phyloP scores from a whole-genome alignment of 2,113 vertebrate genomes.

The Heteronetta atricapilla region DNA sequence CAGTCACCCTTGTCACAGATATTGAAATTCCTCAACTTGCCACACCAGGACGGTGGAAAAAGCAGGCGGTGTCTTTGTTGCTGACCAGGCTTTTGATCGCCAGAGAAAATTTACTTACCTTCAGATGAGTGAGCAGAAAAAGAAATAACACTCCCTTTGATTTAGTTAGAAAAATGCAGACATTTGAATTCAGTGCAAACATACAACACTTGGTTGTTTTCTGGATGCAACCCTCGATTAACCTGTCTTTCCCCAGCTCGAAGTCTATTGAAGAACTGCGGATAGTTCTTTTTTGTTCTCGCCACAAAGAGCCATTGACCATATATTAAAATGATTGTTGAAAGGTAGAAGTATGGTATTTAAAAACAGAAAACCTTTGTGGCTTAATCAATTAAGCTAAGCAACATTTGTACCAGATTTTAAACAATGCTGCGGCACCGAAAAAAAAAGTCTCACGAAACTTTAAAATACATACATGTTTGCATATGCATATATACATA shows the following conservation, averaged over 20 bases:
- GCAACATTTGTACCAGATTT: slow-evolving; percentile 74
- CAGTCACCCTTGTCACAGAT: slow-evolving; percentile 89
- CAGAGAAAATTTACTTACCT: slow-evolving; percentile 91
- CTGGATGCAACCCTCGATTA: slow-evolving; percentile 86
- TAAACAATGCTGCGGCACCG: slow-evolving; percentile 34
- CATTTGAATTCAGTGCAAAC: slow-evolving; percentile 90
- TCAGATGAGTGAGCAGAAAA: slow-evolving; percentile 91
- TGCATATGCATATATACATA: neutral
- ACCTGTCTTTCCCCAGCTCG: slow-evolving; percentile 86
- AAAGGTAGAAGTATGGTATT: slow-evolving; percentile 78
- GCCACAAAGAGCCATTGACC: slow-evolving; percentile 83
- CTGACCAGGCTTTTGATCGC: slow-evolving; percentile 88
- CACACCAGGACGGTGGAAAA: slow-evolving; percentile 86
- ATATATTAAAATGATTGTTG: slow-evolving; percentile 85
- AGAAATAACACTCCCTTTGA: slow-evolving; percentile 89
- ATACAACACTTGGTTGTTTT: slow-evolving; percentile 90
- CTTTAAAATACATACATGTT: slow-evolving; percentile 26
- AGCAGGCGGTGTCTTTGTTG: slow-evolving; percentile 88
- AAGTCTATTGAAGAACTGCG: slow-evolving; percentile 84
- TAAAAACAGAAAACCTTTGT: slow-evolving; percentile 78
- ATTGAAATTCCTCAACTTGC: slow-evolving; percentile 87
- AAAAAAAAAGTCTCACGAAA: neutral
- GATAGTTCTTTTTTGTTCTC: slow-evolving; percentile 82
- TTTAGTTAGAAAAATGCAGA: slow-evolving; percentile 89
- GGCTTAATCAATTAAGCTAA: slow-evolving; percentile 78